Evolutionary conservation across 2,888 invertebrate genomes (phyloP).

Genomic region (Tricholauxania praeusta): DNA sequence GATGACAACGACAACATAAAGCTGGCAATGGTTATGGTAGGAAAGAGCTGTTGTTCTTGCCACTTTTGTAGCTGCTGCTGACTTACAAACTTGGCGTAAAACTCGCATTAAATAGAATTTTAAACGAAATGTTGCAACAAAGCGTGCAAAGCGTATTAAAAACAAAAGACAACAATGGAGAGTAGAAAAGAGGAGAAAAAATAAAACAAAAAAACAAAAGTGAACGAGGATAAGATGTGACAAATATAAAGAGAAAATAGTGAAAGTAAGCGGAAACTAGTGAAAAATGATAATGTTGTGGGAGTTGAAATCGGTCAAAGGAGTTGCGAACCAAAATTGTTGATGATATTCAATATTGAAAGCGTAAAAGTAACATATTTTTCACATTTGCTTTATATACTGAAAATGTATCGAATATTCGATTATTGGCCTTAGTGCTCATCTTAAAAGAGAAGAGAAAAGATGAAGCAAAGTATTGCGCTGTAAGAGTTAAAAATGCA

Average conservation of each 20-base stretch:
- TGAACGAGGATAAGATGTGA: neutral
- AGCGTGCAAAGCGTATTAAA: neutral
- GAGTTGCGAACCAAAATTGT: neutral
- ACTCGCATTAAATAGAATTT: slow-evolving; percentile 34
- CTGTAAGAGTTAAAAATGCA: no score
- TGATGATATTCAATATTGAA: no score
- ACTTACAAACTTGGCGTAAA: slow-evolving; percentile 7
- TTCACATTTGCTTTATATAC: no score
- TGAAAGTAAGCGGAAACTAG: no score
- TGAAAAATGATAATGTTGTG: neutral
- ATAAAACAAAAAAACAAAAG: neutral
- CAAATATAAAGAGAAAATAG: neutral
- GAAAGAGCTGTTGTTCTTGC: neutral
- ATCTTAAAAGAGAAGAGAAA: no score
- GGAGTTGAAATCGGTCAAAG: neutral
- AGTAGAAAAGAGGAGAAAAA: neutral
- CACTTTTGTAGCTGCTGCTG: neutral
- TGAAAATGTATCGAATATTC: no score
- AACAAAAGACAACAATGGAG: slow-evolving; percentile 7
- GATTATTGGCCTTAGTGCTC: no score
- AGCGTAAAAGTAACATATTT: no score
- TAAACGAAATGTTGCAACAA: slow-evolving; percentile 26
- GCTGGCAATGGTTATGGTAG: neutral
- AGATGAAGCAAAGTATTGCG: no score
- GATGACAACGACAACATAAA: slow-evolving; percentile 25